Evolutionary conservation across 2,797 vertebrate species (phyloP).

Genomic region (Mycteria americana): DNA sequence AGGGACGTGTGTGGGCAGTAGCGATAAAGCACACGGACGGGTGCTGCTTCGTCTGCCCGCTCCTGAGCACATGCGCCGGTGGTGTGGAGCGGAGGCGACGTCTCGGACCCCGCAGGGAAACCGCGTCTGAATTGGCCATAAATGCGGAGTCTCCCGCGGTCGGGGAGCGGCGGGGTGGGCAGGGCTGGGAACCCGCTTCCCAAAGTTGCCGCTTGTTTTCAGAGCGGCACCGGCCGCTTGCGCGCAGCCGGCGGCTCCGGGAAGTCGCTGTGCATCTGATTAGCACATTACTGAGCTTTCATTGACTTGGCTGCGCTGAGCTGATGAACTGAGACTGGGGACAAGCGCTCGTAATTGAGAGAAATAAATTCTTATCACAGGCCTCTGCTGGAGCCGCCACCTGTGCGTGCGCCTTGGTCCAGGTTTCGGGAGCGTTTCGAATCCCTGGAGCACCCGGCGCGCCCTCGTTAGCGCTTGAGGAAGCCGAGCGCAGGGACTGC

Average conservation of each 20-base stretch:
- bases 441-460: background rate
- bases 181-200: background rate
- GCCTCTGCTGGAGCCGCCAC: conserved; percentile 50
- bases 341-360: conserved; percentile 90
- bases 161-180: background rate
- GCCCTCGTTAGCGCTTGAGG: background rate
- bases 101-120: fast-evolving
- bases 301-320: conserved; percentile 85
- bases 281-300: conserved; percentile 86
- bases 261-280: conserved; percentile 85
- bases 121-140: background rate
- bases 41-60: fast-evolving
- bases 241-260: conserved; percentile 17
- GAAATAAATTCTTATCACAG: conserved; percentile 93
- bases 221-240: background rate
- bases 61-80: fast-evolving
- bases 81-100: fast-evolving
- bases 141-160: fast-evolving
- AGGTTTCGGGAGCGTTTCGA: background rate
- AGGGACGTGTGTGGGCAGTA: background rate
- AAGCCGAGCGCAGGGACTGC: background rate
- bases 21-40: fast-evolving
- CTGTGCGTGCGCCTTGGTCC: background rate
- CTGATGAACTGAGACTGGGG: conserved; percentile 93
- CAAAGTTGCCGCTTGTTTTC: background rate